These are phyloP conservation scores for Heliothis subflexa DNA, from an alignment of 1,140 invertebrate species.

Conservation along the genomic window DNA sequence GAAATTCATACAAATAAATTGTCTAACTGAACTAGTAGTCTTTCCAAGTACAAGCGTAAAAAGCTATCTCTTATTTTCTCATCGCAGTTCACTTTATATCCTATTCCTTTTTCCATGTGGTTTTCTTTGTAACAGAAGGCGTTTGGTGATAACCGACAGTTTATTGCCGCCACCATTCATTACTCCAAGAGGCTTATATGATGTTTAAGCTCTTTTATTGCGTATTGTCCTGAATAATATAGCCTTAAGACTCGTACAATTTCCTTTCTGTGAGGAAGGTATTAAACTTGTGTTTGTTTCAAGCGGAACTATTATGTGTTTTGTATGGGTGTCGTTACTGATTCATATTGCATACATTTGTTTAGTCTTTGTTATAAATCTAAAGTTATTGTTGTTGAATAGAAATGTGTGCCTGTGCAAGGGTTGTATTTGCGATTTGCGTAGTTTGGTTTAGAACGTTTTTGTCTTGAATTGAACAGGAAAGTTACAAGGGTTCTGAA, in stretches of 20 bases:
- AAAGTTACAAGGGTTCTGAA: too few species aligned
- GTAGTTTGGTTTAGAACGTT: background rate
- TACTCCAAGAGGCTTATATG: constrained; percentile 28
- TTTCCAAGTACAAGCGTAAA: too few species aligned
- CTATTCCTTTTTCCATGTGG: background rate
- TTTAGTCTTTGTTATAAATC: background rate
- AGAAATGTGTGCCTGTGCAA: background rate
- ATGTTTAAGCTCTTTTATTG: constrained; percentile 32
- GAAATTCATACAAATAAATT: too few species aligned
- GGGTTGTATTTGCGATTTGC: background rate
- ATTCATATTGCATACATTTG: background rate
- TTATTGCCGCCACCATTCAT: constrained; percentile 5
- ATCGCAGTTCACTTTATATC: too few species aligned
- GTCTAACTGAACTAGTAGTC: too few species aligned
- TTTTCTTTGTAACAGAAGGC: constrained; percentile 13
- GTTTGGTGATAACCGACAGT: constrained; percentile 7
- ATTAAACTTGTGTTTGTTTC: constrained; percentile 12
- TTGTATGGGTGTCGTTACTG: background rate
- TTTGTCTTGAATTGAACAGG: background rate
- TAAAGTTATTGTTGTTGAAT: background rate
- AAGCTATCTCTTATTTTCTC: too few species aligned
- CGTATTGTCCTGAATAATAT: constrained; percentile 2
- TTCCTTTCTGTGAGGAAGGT: background rate
- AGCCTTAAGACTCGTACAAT: background rate
- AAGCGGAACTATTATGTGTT: constrained; percentile 3